Percentiles rank a stretch among this genome's conserved stretches.
These are phyloP conservation scores for Martes martes DNA, from an alignment of 2,113 vertebrate genomes.

Conservation along the genomic window DNA sequence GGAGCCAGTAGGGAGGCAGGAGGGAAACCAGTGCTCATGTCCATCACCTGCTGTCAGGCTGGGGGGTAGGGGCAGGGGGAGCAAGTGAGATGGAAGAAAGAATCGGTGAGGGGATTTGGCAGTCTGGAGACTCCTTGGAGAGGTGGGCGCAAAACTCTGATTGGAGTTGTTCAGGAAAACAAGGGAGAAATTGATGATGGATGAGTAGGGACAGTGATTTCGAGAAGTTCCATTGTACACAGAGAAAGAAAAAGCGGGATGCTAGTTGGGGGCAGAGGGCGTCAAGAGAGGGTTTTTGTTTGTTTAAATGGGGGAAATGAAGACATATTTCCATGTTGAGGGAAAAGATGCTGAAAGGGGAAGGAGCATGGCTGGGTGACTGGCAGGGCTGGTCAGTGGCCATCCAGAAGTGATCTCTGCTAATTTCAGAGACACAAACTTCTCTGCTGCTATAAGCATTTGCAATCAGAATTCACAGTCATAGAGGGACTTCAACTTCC, in stretches of 20 bases:
- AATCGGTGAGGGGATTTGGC: not conserved
- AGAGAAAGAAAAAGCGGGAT: not conserved
- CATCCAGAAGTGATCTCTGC: not conserved
- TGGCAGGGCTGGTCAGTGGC: too few relatives aligned
- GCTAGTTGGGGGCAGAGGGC: not conserved
- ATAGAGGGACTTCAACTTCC: not conserved
- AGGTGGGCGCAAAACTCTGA: not conserved
- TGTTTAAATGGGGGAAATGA: not conserved
- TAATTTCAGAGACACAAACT: not conserved
- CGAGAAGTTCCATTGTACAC: not conserved
- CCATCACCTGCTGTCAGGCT: too few relatives aligned
- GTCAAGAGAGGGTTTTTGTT: not conserved
- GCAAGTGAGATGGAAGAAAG: not conserved
- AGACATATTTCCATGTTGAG: not conserved
- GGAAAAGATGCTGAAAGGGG: not conserved
- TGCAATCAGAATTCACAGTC: not conserved
- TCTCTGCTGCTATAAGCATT: not conserved
- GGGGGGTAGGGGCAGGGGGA: too few relatives aligned
- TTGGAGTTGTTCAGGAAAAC: not conserved
- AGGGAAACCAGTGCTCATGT: too few relatives aligned
- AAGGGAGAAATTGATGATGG: not conserved
- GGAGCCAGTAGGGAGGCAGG: too few relatives aligned
- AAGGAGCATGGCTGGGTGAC: not conserved
- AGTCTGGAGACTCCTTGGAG: not conserved
- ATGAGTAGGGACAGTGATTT: not conserved